Conservation (phyloP, 2,797 vertebrate species). For the Liparis tanakae region DNA sequence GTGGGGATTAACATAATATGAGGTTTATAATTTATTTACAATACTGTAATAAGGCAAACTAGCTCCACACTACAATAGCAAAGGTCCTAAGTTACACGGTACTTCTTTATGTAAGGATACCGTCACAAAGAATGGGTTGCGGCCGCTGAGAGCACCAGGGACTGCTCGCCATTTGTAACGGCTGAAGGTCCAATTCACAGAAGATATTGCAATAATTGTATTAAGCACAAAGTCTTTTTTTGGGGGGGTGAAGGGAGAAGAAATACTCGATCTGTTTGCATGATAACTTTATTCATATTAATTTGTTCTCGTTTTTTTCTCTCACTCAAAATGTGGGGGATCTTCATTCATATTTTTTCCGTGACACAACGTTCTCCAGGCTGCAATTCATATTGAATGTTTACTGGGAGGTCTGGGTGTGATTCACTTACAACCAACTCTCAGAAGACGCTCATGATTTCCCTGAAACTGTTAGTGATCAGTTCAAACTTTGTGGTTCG, state of each 20-base stretch:
- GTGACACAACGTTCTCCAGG: neutral
- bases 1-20: neutral
- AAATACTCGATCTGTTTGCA: neutral
- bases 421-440: neutral
- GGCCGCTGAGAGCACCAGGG: neutral
- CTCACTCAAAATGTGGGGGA: neutral
- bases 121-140: neutral
- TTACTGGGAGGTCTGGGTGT: neutral
- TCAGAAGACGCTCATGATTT: neutral
- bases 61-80: neutral
- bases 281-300: neutral
- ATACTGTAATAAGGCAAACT: neutral
- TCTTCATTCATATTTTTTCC: neutral
- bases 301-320: neutral
- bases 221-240: neutral
- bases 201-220: neutral
- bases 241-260: neutral
- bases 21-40: too few relatives aligned
- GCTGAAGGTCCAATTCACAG: neutral
- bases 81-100: neutral
- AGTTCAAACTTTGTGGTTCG: neutral
- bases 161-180: too few relatives aligned
- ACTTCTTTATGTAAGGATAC: neutral
- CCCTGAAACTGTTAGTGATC: neutral
- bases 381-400: neutral